Evolutionary conservation across 1,140 invertebrate genomes (phyloP).

Genomic region (Lepidurus apus): DNA sequence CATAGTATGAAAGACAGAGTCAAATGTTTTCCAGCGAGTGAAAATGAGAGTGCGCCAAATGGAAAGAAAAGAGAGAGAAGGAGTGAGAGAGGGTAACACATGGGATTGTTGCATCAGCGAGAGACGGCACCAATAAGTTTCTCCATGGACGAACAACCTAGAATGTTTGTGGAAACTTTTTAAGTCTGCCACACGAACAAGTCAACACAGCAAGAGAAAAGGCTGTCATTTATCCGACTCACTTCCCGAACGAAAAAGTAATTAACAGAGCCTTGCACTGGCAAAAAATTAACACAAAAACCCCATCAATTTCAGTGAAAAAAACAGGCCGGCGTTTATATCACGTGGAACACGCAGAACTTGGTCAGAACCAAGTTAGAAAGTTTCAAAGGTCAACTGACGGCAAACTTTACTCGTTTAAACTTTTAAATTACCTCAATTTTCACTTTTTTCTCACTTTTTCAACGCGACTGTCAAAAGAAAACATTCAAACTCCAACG

Average conservation of each 20-base stretch:
- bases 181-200: neutral
- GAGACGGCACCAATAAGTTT: constrained; percentile 7
- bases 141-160: constrained; percentile 28
- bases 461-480: too few relatives aligned
- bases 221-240: neutral
- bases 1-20: constrained; percentile 31
- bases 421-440: neutral
- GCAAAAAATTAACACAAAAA: neutral
- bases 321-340: neutral
- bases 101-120: neutral
- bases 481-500: too few relatives aligned
- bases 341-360: neutral
- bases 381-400: neutral
- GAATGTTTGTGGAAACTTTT: constrained; percentile 22
- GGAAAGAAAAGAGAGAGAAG: constrained; percentile 32
- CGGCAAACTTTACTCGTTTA: neutral
- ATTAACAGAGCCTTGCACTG: neutral
- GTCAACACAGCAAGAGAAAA: neutral
- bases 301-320: neutral
- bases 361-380: neutral
- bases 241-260: neutral
- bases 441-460: too few relatives aligned
- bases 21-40: constrained; percentile 34
- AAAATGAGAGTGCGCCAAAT: constrained; percentile 35
- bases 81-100: constrained; percentile 33